phyloP scores from a whole-genome alignment of 2,113 vertebrate genomes.

The Chiloscyllium plagiosum region DNA sequence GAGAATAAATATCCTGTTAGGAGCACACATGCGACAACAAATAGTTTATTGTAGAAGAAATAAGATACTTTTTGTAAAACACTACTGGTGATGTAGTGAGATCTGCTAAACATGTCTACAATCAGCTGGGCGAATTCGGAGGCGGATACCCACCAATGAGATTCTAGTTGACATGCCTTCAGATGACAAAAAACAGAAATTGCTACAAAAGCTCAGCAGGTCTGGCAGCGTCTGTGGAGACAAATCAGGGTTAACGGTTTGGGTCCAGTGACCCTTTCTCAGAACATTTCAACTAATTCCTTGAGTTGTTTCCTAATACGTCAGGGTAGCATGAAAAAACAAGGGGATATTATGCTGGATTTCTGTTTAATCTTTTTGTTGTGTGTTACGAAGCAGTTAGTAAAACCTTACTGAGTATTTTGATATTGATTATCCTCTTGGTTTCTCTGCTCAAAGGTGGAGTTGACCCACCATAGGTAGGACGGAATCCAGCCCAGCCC shows the following conservation, averaged over 20 bases:
- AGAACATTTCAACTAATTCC: not conserved
- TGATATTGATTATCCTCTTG: not conserved
- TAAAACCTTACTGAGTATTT: not conserved
- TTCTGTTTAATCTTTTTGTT: not conserved
- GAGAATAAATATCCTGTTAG: not conserved
- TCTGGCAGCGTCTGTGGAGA: too few relatives aligned
- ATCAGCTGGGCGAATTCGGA: not conserved
- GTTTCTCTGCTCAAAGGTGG: too few relatives aligned
- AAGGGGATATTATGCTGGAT: not conserved
- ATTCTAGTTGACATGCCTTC: not conserved
- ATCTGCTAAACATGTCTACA: not conserved
- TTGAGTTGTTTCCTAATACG: not conserved
- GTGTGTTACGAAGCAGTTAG: not conserved
- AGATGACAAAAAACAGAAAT: not conserved
- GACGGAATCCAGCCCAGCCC: too few relatives aligned
- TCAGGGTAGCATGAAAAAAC: not conserved
- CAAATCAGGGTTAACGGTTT: too few relatives aligned
- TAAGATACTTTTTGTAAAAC: not conserved
- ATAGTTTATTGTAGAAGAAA: not conserved
- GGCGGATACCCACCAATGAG: not conserved
- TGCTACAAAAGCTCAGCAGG: too few relatives aligned
- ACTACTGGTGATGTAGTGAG: not conserved
- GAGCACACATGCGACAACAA: not conserved
- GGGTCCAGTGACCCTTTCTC: not conserved
- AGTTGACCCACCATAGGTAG: too few relatives aligned